Evolutionary conservation across 2,888 invertebrate species (phyloP).

Genomic region (Noctua janthe): DNA sequence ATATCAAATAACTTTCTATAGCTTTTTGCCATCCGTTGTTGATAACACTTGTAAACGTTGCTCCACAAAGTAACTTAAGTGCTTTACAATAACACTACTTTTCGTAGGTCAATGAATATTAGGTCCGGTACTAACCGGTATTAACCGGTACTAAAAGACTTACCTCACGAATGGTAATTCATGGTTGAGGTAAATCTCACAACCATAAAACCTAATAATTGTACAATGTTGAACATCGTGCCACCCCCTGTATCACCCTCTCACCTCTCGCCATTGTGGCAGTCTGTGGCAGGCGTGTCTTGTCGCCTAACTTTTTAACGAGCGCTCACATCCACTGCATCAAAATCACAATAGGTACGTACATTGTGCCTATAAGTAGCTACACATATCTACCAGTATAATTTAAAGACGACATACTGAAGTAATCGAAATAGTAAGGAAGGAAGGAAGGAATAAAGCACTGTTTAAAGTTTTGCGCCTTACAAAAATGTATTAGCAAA

Average conservation of each 20-base stretch:
- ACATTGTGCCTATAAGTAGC: constrained; percentile 21
- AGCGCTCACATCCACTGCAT: constrained; percentile 75
- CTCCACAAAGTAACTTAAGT: not conserved
- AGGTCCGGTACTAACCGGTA: too few relatives aligned
- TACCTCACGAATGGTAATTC: too few relatives aligned
- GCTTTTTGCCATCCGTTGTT: not conserved
- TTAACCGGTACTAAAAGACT: too few relatives aligned
- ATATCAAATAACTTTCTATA: not conserved
- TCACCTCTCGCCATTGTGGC: constrained; percentile 77
- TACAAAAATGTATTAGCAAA: constrained; percentile 41
- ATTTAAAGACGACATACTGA: too few relatives aligned
- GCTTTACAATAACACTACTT: not conserved
- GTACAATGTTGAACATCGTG: not conserved
- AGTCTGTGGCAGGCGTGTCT: constrained; percentile 71
- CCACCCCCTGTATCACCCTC: constrained; percentile 49
- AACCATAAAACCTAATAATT: not conserved
- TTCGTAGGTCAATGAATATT: not conserved
- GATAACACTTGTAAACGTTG: not conserved
- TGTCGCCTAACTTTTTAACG: constrained; percentile 81
- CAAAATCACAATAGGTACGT: constrained; percentile 63
- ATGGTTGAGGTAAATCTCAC: not conserved
- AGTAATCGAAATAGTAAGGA: not conserved
- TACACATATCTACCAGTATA: not conserved
- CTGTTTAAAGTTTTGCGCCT: constrained; percentile 32
- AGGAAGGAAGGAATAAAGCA: not conserved